Evolutionary conservation across 1,140 invertebrate species (phyloP), one percentile per base, ranked within the genome.

Genomic region (Lordiphosa collinella): DNA sequence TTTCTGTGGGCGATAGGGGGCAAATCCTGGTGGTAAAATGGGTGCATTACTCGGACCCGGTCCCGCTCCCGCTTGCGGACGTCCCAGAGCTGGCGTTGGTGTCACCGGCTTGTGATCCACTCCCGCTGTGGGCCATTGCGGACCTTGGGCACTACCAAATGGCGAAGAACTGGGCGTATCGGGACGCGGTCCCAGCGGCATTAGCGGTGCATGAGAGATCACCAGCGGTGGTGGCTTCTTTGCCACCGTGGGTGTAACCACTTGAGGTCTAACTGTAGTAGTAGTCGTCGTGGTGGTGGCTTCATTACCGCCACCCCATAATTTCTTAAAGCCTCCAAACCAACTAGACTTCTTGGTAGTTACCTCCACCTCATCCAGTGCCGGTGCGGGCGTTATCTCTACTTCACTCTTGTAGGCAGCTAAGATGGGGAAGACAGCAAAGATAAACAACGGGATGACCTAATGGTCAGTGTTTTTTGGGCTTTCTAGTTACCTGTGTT

Each of bases 321-420:
- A 56, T 52, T 72, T 69, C 37, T 74, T 67, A 34, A 82, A 71
- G 29, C 86, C 80, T 25, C 86, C 75, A 14, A 88, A 88, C 69
- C 80, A 88, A 35, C 87, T 75, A 3, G 79, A 75, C 35, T 87
- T 88, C 31, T 88, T 86, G 38, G 87, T 88, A 0, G 87, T 88
- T 0, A 47, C 34, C 48, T 88, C 87, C 7, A 80, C 37, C 2
- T 49, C 48, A 14, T 72, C 71, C 4, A 66, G 22, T 2, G 16
- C 16, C 16, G 82, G 86, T 7, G 66, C 68, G 0, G 86, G 82
- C 0, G 87, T 88, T 48, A 88, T 87, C 47, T 75, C 61, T 8
- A 88, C 53, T 36, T 88, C 86, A 40, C 59, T 86, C 31, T 70
- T 82, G 40, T 88, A 88, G 52, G 57, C 73, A 44, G 59, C 86